These are phyloP conservation scores for Tipula unca DNA, from an alignment of 2,888 invertebrate species.

Conservation along the genomic window DNA sequence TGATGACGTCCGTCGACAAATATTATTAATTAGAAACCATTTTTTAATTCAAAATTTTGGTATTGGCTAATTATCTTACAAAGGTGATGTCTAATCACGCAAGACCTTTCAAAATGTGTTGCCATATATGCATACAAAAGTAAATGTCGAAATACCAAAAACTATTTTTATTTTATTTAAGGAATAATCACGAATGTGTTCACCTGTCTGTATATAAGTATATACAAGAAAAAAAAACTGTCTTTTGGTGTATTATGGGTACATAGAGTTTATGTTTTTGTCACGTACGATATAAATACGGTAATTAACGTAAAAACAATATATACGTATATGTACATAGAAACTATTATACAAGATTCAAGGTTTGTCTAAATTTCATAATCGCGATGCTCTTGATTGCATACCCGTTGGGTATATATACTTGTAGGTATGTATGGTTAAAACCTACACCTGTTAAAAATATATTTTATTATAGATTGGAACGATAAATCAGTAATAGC, in stretches of 20 bases:
- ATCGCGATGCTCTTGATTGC: too few relatives aligned
- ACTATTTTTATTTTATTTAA: neutral
- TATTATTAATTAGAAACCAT: neutral
- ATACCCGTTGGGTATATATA: too few relatives aligned
- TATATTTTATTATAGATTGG: too few relatives aligned
- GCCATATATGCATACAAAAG: neutral
- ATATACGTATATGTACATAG: too few relatives aligned
- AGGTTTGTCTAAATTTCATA: neutral
- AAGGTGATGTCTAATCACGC: neutral
- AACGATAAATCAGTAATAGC: too few relatives aligned
- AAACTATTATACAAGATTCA: neutral
- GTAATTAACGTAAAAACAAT: neutral
- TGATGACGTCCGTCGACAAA: neutral
- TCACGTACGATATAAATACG: neutral
- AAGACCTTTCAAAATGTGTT: neutral
- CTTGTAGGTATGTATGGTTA: too few relatives aligned
- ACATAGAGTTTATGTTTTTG: neutral
- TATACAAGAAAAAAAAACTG: neutral
- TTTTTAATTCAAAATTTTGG: neutral
- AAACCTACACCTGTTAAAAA: too few relatives aligned
- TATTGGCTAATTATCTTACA: neutral
- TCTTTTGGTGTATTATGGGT: neutral
- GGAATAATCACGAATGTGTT: neutral
- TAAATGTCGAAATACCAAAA: neutral
- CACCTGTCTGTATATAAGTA: neutral